Evolutionary conservation across 1,140 invertebrate genomes (phyloP).

Genomic region (Melitaea cinxia): DNA sequence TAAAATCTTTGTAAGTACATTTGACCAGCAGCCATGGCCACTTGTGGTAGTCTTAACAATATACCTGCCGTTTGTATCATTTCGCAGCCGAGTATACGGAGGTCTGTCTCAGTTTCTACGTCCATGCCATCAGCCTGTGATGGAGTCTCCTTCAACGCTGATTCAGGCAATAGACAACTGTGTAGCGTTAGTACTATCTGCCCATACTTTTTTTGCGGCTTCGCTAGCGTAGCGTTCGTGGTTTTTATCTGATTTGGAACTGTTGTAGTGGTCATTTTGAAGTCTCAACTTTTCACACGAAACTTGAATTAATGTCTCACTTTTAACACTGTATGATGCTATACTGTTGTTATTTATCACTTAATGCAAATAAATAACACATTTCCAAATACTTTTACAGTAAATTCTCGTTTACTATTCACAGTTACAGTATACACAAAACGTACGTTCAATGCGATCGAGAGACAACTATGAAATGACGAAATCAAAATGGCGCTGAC

Average conservation of each 20-base stretch:
- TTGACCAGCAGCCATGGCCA: constrained; percentile 99
- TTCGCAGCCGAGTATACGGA: constrained; percentile 98
- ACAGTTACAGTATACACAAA: neutral
- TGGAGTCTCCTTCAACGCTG: constrained; percentile 94
- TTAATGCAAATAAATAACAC: neutral
- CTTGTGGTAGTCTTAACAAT: constrained; percentile 96
- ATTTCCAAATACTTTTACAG: neutral
- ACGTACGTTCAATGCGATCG: constrained; percentile 16
- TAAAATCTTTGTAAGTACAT: constrained; percentile 99
- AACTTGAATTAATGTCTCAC: constrained; percentile 7
- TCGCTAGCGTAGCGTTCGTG: constrained; percentile 46
- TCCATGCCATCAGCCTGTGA: constrained; percentile 95
- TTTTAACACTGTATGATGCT: neutral
- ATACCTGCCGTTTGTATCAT: constrained; percentile 99
- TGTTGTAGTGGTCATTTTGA: constrained; percentile 64
- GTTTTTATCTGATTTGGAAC: constrained; percentile 63
- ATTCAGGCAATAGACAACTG: constrained; percentile 95
- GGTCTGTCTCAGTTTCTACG: constrained; percentile 94
- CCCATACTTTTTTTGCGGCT: constrained; percentile 82
- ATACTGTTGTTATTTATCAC: neutral
- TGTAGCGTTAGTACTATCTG: constrained; percentile 95
- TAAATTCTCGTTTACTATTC: constrained; percentile 3
- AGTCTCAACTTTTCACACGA: constrained; percentile 7
- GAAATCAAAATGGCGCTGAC: constrained; percentile 69
- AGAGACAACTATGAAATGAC: constrained; percentile 42